Evolutionary conservation across 2,113 vertebrate genomes (phyloP), one percentile per base, ranked within the genome.

Genomic region (Hypocryptadius cinnamomeus): DNA sequence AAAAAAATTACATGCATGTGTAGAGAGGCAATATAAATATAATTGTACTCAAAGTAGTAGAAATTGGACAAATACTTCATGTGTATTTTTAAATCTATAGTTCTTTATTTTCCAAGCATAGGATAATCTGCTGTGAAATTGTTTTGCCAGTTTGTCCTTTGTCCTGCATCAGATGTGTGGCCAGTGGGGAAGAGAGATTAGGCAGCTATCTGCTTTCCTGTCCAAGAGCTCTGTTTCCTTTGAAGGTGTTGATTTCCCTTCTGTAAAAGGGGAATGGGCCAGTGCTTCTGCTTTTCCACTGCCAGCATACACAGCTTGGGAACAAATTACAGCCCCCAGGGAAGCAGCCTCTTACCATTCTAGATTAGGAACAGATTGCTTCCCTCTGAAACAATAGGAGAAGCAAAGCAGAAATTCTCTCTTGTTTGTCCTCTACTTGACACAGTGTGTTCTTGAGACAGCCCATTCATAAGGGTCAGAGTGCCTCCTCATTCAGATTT

Each of bases 361-460:
- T 64, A 81, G 37, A 30, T 74, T 73, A 81, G 73, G 40, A 76
- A 78, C 54, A 65, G 45, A 61, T 93, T 93, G 37, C 35, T 92
- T 86, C 50, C 27, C 20, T 80, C 30, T 74, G 86, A 80, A 93
- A 80, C 50, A 96, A 88, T 3, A 73, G 54, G 35, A 69, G 57
- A 73, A 71, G 68, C 51, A 96, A 86, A 92, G 69, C 73, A 92
- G 65, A 89, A 94, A 76, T 90, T 74, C 39, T 54, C 14, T 60
- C 40, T 83, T 3, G 0, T 54, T 93, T 69, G 37, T 82, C 39
- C 18, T 77, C 30, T 50, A 6, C 45, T 87, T 89, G 42, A 30
- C 22, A 5, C 39, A 54, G 23, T 27, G 17, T 85, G 13, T 69
- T 92, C 61, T 66, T 80, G 50, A 70, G 92, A 63, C 28, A 63